A percentile compares a stretch with the other conserved stretches of the same genome.
phyloP scores from a whole-genome alignment of 2,797 vertebrate genomes.

The Xenops minutus region DNA sequence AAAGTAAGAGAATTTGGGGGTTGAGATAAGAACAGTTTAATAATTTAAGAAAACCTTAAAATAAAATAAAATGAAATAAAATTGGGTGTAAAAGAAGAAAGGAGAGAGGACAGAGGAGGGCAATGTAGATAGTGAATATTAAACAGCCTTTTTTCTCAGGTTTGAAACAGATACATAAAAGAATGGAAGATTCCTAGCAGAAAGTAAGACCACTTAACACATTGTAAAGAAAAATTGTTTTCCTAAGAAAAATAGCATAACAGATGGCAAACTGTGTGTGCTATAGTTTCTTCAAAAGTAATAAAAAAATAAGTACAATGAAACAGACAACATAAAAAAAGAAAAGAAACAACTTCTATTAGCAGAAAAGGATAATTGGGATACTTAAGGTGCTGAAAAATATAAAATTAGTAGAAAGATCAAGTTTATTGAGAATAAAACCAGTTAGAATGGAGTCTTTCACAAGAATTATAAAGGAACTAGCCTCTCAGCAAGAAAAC shows the following conservation, averaged over 20 bases:
- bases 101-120: background rate
- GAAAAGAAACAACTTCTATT: background rate
- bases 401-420: background rate
- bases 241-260: background rate
- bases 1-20: background rate
- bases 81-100: background rate
- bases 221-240: background rate
- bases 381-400: background rate
- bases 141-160: background rate
- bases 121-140: background rate
- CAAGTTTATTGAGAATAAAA: background rate
- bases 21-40: background rate
- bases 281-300: conserved; percentile 9
- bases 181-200: background rate
- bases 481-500: background rate
- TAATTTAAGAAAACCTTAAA: background rate
- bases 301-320: conserved; percentile 4
- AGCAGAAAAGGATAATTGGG: background rate
- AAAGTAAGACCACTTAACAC: background rate
- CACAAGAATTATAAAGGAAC: background rate
- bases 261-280: conserved; percentile 23
- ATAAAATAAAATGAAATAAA: background rate
- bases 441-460: background rate
- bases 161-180: background rate
- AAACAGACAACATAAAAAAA: conserved; percentile 9